phyloP scores from a whole-genome alignment of 2,113 vertebrate genomes.

The Crotophaga sulcirostris region DNA sequence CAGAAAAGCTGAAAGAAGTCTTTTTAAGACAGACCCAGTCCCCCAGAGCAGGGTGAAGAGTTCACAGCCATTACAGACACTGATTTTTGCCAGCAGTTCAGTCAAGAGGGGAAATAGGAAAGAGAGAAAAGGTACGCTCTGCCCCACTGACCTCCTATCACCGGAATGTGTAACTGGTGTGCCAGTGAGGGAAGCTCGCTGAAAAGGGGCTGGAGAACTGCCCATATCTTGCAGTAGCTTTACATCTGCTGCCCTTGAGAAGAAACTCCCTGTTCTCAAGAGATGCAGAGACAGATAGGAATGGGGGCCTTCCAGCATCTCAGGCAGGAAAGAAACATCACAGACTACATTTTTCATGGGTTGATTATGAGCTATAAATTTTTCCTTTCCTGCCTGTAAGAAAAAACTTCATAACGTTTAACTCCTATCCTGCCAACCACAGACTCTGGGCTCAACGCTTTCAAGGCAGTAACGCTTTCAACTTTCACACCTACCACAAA shows the following conservation, averaged over 20 bases:
- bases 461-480: background rate
- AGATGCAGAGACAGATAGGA: conserved; percentile 33
- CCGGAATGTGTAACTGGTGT: background rate
- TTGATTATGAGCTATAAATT: background rate
- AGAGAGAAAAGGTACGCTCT: background rate
- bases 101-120: background rate
- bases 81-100: conserved; percentile 40
- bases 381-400: background rate
- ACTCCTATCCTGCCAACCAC: background rate
- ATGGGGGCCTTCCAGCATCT: background rate
- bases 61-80: conserved; percentile 25
- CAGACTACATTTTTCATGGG: background rate
- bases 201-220: conserved; percentile 13
- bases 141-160: background rate
- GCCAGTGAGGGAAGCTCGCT: background rate
- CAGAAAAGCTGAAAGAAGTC: background rate
- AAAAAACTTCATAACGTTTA: background rate
- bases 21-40: background rate
- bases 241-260: conserved; percentile 42
- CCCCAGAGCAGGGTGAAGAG: conserved; percentile 21
- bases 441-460: background rate
- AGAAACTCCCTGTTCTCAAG: conserved; percentile 26
- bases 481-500: background rate
- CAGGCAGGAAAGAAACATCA: conserved; percentile 29
- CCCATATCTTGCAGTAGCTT: conserved; percentile 37